Conservation (phyloP, 2,113 vertebrate genomes). For the Sturnus vulgaris region DNA sequence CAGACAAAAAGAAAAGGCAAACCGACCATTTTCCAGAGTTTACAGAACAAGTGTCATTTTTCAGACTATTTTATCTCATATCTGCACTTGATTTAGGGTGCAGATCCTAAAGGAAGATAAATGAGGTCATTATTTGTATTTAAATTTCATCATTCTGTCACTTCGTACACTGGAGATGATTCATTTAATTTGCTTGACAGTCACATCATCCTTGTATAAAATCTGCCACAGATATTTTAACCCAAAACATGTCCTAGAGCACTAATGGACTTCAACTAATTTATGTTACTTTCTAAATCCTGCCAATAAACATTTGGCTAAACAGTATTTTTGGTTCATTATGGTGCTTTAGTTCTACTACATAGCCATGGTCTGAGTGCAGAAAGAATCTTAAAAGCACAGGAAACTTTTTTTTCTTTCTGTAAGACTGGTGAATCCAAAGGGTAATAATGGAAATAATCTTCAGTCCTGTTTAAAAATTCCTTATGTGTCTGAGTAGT, state of each 20-base stretch:
- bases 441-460: not conserved
- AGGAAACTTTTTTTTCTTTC: not conserved
- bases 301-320: not conserved
- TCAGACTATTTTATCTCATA: not conserved
- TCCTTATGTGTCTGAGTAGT: not conserved
- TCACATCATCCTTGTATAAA: not conserved
- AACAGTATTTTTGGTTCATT: not conserved
- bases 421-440: not conserved
- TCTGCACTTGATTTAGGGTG: not conserved
- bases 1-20: not conserved
- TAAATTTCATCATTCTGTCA: not conserved
- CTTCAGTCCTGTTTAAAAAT: not conserved
- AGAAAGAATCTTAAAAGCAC: not conserved
- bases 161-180: not conserved
- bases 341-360: not conserved
- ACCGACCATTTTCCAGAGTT: not conserved
- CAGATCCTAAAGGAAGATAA: conserved; percentile 9
- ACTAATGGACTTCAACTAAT: conserved; percentile 13
- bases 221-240: not conserved
- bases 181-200: not conserved
- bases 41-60: not conserved
- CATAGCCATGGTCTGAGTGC: not conserved
- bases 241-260: not conserved
- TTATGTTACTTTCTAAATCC: conserved; percentile 27
- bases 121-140: not conserved